Base-by-base conservation (phyloP, 2,113 vertebrate species). In the Ctenomys sociabilis region DNA sequence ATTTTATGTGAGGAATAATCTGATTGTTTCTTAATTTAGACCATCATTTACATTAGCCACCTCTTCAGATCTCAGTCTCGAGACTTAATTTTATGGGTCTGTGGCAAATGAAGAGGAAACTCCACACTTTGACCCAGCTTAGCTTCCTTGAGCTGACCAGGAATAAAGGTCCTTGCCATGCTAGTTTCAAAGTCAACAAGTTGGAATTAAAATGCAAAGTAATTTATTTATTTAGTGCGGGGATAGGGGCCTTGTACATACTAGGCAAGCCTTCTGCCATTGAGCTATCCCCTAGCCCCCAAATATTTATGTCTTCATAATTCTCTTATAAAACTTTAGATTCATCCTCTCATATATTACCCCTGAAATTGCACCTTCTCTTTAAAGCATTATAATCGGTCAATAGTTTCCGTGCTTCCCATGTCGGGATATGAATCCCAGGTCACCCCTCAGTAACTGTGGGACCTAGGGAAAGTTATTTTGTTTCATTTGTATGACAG, bases 1-100 rank as follows among this genome's bases (percentile, higher is more conserved):
- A 78, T 94, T 98, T 95, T 94, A 88, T 40, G 26, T 43, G 68
- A 95, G 5, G 40, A 37, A 40, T 88, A 68, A 88, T 95, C 85
- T 93, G 70, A 92, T 90, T 94, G 83, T 92, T 96, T 97, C 92
- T 90, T 94, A 88, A 87, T 88, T 95, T 92, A 96, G 90, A 94
- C 7, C 35, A 96, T 61, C 61, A 83, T 96, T 97, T 97, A 95
- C 35, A 75, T 72, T 85, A 95, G 72, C 21, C 75, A 66, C 90
- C 82, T 96, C 83, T 66, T 96, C 57, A 95, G 78, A 88, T 94
- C 64, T 90, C 43, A 32, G 59, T 85, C 64, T 91, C 66, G n/a
- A 37, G 75, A 5, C 26, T 96, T 89, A 66, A 68, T 68, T 70
- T 72, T 45, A 45, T 28, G 72, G 35, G 64, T 75, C 19, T 68